Evolutionary conservation across 2,797 vertebrate genomes (phyloP).

Genomic region (Threskiornis aethiopicus): DNA sequence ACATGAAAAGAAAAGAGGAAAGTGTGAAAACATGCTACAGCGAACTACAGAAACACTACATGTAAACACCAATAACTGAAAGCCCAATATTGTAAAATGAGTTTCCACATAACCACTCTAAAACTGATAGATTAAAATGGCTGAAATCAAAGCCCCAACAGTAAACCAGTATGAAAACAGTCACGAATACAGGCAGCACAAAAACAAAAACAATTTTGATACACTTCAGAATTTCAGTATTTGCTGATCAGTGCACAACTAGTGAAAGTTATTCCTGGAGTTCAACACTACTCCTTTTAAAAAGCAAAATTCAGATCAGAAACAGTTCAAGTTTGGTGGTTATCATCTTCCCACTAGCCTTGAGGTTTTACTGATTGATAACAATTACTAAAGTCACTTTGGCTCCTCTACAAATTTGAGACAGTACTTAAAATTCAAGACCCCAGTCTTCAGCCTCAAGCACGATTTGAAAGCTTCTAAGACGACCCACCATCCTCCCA

Average conservation of each 20-base stretch:
- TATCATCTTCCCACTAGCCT: not conserved
- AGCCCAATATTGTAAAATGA: not conserved
- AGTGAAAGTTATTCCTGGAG: not conserved
- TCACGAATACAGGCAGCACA: not conserved
- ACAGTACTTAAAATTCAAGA: not conserved
- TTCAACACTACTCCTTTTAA: not conserved
- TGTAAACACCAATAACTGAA: not conserved
- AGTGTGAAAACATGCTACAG: not conserved
- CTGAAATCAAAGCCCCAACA: not conserved
- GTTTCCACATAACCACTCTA: not conserved
- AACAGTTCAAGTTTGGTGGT: not conserved
- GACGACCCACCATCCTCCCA: not conserved
- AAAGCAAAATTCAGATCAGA: not conserved
- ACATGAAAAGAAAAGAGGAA: not conserved
- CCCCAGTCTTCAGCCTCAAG: not conserved
- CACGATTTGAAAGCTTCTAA: not conserved
- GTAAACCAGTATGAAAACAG: not conserved
- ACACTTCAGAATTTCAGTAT: not conserved
- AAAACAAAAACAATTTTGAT: not conserved
- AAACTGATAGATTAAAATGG: not conserved
- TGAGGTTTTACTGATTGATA: not conserved
- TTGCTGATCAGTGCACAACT: not conserved
- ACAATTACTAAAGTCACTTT: not conserved
- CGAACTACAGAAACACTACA: not conserved
- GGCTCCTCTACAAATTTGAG: not conserved